Evolutionary conservation across 1,140 invertebrate genomes (phyloP).

Genomic region (Charaxes varanes): DNA sequence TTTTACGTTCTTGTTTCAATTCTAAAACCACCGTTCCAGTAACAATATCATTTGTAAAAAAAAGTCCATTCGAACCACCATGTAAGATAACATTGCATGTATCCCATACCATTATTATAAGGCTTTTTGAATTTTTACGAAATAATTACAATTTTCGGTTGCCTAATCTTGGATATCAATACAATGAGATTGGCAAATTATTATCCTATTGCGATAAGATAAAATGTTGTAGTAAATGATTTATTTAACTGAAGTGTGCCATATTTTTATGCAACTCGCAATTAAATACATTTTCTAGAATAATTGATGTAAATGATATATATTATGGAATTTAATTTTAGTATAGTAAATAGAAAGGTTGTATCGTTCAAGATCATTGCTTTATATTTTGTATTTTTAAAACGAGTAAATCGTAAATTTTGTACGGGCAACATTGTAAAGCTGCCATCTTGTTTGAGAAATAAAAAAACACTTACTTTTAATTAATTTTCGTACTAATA

Average conservation of each 20-base stretch:
- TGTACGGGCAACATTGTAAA: slow-evolving; percentile 16
- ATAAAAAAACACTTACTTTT: too few species aligned
- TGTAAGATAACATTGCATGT: slow-evolving; percentile 46
- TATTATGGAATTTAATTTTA: too few species aligned
- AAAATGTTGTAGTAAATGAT: too few species aligned
- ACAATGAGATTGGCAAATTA: background rate
- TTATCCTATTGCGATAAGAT: background rate
- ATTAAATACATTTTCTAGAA: too few species aligned
- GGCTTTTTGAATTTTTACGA: background rate
- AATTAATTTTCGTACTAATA: too few species aligned
- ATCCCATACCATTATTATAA: slow-evolving; percentile 48
- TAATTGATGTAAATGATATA: too few species aligned
- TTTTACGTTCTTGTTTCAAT: slow-evolving; percentile 38
- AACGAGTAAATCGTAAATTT: slow-evolving; percentile 6
- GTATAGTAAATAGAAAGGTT: too few species aligned
- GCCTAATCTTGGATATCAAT: too few species aligned
- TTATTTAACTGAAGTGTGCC: too few species aligned
- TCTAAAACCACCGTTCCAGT: slow-evolving; percentile 50
- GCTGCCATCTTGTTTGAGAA: slow-evolving; percentile 22
- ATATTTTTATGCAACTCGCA: too few species aligned
- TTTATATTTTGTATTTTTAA: background rate
- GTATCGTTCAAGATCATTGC: background rate
- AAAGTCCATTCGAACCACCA: slow-evolving; percentile 38
- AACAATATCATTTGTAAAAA: slow-evolving; percentile 52
- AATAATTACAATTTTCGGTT: background rate